Evolutionary conservation across 2,888 invertebrate genomes (phyloP), one percentile per base, ranked within the genome.

Genomic region (Spialia ferax): DNA sequence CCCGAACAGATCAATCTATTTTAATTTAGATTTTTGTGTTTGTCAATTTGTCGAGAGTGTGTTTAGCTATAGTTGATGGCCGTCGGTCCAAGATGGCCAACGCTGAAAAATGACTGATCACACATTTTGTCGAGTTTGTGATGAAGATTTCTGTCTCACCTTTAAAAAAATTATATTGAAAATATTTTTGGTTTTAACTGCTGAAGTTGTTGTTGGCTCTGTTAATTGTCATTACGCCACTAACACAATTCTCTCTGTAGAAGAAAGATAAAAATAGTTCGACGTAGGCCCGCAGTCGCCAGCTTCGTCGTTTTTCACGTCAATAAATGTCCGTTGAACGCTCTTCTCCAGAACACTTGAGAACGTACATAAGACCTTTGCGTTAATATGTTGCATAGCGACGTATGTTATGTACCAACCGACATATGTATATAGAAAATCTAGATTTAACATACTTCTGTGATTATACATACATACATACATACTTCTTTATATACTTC

Each of bases 281-380:
- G n/a, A 45, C 59, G 45, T 45, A 56, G 29, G 26, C 15, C 55
- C 56, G 55, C 63, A 63, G 29, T 42, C 38, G 45, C 64, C 45
- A 26, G 52, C 55, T 26, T 45, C 52, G 35, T 54, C 63, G 66
- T 65, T 69, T 72, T 71, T 69, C 65, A 59, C 69, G 45, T 59
- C 71, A 59, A 69, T 70, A 61, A 74, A 68, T 10, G 72, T 65
- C 71, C 68, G 60, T 70, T 68, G 71, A 69, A 72, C 69, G 72
- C 69, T 66, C 71, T 73, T 69, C 76, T 77, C 71, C 29, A 63
- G 68, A 75, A 68, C 66, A 60, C 68, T 65, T 73, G 80, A 83
- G 42, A 63, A 63, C n/a, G 55, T 54, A 20, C 45, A 26, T 22
- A 42, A 55, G 13, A 35, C 38, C 23, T 52, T 52, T 13, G 35